phyloP scores from a whole-genome alignment of 2,797 vertebrate genomes.

The Phaenicophaeus curvirostris region DNA sequence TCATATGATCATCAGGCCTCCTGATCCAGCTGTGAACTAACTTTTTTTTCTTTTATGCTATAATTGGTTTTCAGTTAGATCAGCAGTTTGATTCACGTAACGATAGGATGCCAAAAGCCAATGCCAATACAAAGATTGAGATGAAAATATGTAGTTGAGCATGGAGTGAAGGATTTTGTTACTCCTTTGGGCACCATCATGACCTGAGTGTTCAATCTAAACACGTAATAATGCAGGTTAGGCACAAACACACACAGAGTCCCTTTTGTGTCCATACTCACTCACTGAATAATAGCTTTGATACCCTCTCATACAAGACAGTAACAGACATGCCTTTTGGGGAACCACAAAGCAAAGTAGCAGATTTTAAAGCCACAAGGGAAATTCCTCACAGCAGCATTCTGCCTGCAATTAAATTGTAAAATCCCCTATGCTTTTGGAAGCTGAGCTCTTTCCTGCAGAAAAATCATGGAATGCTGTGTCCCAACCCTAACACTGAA shows the following conservation, averaged over 20 bases:
- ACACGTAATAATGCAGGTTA: too few species aligned
- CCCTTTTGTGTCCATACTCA: not conserved
- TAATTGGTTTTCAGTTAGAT: not conserved
- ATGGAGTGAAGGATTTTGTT: not conserved
- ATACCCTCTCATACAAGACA: not conserved
- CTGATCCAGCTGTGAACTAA: not conserved
- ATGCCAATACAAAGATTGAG: not conserved
- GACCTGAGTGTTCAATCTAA: not conserved
- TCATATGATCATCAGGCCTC: not conserved
- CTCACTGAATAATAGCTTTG: not conserved
- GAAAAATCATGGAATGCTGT: not conserved
- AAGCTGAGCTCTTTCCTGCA: not conserved
- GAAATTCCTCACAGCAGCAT: not conserved
- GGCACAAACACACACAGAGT: too few species aligned
- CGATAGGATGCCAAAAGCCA: not conserved
- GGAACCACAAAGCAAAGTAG: not conserved
- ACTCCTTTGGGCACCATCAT: not conserved
- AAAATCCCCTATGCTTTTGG: not conserved
- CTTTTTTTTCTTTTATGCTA: not conserved
- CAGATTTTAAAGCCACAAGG: not conserved
- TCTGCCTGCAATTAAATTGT: not conserved
- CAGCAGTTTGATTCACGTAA: not conserved
- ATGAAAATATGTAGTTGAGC: not conserved
- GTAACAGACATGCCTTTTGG: not conserved
- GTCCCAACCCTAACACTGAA: not conserved